Base-by-base conservation (phyloP, 2,888 invertebrate genomes). In the Hyposoter dolosus region DNA sequence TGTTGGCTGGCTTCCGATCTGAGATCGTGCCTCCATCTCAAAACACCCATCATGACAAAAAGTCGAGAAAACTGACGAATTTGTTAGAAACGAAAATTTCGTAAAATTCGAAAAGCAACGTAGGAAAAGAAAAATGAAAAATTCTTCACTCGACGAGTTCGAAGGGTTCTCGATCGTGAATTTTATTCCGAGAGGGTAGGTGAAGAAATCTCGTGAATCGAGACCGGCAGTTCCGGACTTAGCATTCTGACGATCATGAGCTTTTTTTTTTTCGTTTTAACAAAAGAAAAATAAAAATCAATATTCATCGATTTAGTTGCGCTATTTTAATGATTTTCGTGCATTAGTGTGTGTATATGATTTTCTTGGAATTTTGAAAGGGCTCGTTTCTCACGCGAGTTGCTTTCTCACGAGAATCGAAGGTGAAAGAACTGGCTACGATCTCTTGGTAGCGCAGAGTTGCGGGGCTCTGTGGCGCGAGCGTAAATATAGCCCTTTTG, bases 11-110 rank as follows among this genome's bases (percentile, higher is more conserved):
- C 92, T 89, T 94, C 94, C 91, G 94, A 94, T 92, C 94, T 93
- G 66, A 94, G 93, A 92, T 94, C 94, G 90, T 94, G 93, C 92
- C 94, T 93, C 94, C 94, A 94, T 88, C 94, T 91, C 92, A 94
- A 87, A 91, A 94, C 94, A 85, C 94, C 94, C 94, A 94, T 94
- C 94, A 94, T 94, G 92, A 92, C 92, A 82, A 56, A 23, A 35
- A 28, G 6, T n/a, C n/a, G 28, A 45, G n/a, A 60, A 28, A 66
- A 72, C 81, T 82, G 66, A 66, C 82, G 63, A 75, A 84, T 43
- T 6, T 7, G 53, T 7, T 17, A 56, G 23, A 65, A 53, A 72
- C n/a, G 6, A 40, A 80, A 75, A 17, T 60, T 28, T 60, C 17
- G 32, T 1, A 3, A 47, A 50, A 28, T 2, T 15, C 19, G 10